Base-by-base conservation (phyloP, 2,888 invertebrate species). In the Strigamia crassipes region DNA sequence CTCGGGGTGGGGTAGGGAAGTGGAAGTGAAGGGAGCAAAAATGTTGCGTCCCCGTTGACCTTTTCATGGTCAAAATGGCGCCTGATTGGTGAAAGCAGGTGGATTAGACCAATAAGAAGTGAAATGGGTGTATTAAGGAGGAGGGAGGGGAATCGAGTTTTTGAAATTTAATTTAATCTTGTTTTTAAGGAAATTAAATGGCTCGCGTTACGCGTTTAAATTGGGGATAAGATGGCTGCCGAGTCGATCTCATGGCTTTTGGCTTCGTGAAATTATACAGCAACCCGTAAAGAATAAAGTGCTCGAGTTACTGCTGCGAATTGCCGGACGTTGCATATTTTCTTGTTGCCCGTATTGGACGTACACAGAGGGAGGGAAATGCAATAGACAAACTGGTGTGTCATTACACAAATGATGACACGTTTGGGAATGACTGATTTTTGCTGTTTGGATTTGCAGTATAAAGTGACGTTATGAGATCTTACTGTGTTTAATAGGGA, bases 131-230 rank as follows among this genome's bases (percentile, higher is more conserved):
- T 56, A 56, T 56, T 56, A 56, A 18, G 56, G n/a, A 56, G 56
- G 56, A 18, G 18, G 56, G 56, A 56, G 21, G 56, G n/a, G 73
- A 73, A 31, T 23, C 8, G 73, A 23, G 73, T 73, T 73, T 73
- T 73, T 73, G 73, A 73, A 73, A 73, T 73, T 73, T 73, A 73
- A 73, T 73, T 73, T 73, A 73, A 73, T 73, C 73, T 73, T 73
- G 73, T 73, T 73, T 73, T 73, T 73, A 73, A 73, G 73, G 27
- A 73, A 73, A 73, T 73, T 73, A 73, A 73, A 73, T 73, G 73
- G 15, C 61, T 73, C 27, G n/a, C 27, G 73, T 27, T 73, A 31
- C 31, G 73, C 73, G 73, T 27, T 27, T 27, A 73, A 31, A 73
- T 31, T 73, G 27, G 12, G 61, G 31, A 2, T 73, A 73, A 73